Evolutionary conservation across 2,888 invertebrate genomes (phyloP).

Genomic region (Lepetodrilus schrolli): DNA sequence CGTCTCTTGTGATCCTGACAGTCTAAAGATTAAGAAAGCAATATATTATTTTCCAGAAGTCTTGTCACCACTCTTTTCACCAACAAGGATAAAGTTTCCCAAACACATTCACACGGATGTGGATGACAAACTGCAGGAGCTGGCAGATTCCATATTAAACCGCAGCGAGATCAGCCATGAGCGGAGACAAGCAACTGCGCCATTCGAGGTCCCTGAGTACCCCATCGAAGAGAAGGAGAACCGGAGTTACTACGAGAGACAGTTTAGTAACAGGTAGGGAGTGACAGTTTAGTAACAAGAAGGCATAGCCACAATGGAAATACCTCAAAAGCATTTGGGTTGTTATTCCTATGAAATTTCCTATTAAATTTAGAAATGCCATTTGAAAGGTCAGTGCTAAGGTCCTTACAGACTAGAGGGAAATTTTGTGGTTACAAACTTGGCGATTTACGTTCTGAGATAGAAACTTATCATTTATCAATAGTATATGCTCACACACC

Average conservation of each 20-base stretch:
- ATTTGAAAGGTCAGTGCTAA: not conserved
- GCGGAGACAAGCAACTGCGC: slow-evolving; percentile 86
- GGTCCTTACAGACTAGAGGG: too few species aligned
- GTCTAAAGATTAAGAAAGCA: too few species aligned
- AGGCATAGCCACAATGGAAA: not conserved
- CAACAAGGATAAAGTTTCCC: slow-evolving; percentile 57
- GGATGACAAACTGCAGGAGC: slow-evolving; percentile 64
- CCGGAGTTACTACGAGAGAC: slow-evolving; percentile 65
- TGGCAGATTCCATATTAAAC: slow-evolving; percentile 63
- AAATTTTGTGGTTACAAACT: not conserved
- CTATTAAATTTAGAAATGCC: not conserved
- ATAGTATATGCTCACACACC: too few species aligned
- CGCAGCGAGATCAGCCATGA: slow-evolving; percentile 44
- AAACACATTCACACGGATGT: slow-evolving; percentile 57
- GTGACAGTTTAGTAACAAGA: not conserved
- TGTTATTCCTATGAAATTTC: not conserved
- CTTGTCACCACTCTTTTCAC: slow-evolving; percentile 51
- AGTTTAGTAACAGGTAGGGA: slow-evolving; percentile 45
- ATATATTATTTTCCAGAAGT: slow-evolving; percentile 40
- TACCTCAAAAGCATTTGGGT: not conserved
- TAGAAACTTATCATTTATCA: not conserved
- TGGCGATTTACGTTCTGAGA: not conserved
- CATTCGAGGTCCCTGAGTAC: slow-evolving; percentile 97
- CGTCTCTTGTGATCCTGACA: too few species aligned
- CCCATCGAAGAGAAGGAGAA: slow-evolving; percentile 85